Evolutionary conservation across 2,888 invertebrate genomes (phyloP), one percentile per base, ranked within the genome.

Genomic region (Philhelius pedissequus): DNA sequence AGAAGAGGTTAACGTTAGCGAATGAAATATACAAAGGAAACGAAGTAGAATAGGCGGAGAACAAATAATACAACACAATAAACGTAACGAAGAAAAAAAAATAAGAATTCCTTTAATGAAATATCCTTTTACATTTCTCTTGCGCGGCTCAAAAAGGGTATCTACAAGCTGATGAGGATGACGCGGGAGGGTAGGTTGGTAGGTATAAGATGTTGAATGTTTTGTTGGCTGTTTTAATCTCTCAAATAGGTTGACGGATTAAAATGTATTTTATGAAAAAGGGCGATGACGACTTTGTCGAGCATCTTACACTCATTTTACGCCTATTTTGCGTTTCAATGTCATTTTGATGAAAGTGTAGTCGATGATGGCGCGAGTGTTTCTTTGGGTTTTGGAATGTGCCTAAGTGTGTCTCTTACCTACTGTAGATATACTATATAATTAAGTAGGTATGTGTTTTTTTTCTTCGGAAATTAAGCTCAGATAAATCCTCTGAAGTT

Each of bases 201-300:
- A 9, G 9, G 9, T 43, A n/a, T 2, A 2, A 52, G 15, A 38
- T 62, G 62, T 27, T 62, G 58, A 62, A 60, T 69, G 45, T 50
- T 70, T 56, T 76, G 76, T 71, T 70, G 64, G 56, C 76, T 75
- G 76, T 76, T 81, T 81, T 70, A 81, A 81, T 76, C 76, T 70
- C 58, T 58, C 76, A 81, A 70, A 58, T 64, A 76, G 76, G 64
- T 70, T 70, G 81, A 58, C 66, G 56, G 70, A 76, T 66, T 66
- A 56, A 56, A 70, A 52, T 52, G 32, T 38, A 68, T 50, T 35
- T 68, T 52, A 58, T 25, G 54, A 45, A 70, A 48, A 22, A 27
- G 66, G 68, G 48, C 50, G 60, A 52, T 74, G 79, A 79, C 52
- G 68, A 60, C 68, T 80, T 80, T 69, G 52, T 80, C 45, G 52